A percentile compares a stretch with the other conserved stretches of the same genome.
phyloP scores from a whole-genome alignment of 2,888 invertebrate species.

The Calliopum simillimum region DNA sequence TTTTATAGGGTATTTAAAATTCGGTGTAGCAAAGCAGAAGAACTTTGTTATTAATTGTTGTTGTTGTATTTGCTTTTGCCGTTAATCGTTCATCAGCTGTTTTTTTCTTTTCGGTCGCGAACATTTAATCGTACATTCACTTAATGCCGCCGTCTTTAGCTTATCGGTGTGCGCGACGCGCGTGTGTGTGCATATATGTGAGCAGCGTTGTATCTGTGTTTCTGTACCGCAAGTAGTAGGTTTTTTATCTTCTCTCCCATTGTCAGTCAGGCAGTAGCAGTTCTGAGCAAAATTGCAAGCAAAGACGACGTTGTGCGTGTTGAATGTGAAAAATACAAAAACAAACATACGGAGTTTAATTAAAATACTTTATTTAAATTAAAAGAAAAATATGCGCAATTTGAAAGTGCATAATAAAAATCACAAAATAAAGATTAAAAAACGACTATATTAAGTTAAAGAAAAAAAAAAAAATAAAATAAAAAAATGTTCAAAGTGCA shows the following conservation, averaged over 20 bases:
- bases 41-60: slow-evolving; percentile 4
- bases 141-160: not conserved
- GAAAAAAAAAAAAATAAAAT: not conserved
- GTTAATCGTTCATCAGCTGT: not conserved
- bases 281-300: slow-evolving; percentile 11
- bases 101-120: not conserved
- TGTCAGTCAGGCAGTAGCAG: slow-evolving; percentile 16
- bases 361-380: not conserved
- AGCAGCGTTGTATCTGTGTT: not conserved
- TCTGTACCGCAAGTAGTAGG: slow-evolving; percentile 11
- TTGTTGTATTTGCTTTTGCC: slow-evolving; percentile 13
- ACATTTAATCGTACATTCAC: slow-evolving; percentile 35
- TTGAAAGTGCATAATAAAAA: not conserved
- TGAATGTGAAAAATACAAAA: not conserved
- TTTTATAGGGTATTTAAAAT: slow-evolving; percentile 18
- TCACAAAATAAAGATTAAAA: not conserved
- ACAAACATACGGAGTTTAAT: not conserved
- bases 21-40: not conserved
- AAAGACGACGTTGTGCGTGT: slow-evolving; percentile 1
- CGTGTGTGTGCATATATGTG: slow-evolving; percentile 19
- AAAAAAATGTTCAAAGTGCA: not conserved
- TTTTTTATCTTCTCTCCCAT: slow-evolving; percentile 3
- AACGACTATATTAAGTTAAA: not conserved
- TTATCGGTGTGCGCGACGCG: not conserved
- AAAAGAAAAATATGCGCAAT: not conserved